Evolutionary conservation across 2,113 vertebrate species (phyloP).

Genomic region (Bujurquina vittata): DNA sequence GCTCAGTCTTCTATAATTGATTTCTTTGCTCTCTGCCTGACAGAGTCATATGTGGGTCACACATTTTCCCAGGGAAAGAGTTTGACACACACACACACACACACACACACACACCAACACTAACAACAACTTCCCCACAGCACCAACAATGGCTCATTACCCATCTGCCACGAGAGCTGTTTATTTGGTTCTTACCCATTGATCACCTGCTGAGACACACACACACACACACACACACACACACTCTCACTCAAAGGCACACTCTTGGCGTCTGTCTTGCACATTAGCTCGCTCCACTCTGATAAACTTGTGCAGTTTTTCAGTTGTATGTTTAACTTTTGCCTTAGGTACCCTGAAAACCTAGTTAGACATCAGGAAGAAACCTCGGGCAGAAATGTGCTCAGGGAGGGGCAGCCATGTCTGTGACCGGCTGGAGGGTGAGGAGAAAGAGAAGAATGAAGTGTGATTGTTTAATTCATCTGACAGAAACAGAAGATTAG

Average conservation of each 20-base stretch:
- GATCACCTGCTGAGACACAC: constrained; percentile 62
- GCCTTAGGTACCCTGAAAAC: no score
- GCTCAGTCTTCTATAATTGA: constrained; percentile 70
- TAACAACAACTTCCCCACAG: constrained; percentile 7
- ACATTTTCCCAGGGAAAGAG: constrained; percentile 57
- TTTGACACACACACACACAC: constrained; percentile 3
- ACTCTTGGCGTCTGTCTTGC: not conserved
- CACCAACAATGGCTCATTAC: constrained; percentile 64
- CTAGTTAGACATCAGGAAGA: not conserved
- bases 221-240: not conserved
- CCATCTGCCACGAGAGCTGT: constrained; percentile 59
- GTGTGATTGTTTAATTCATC: not conserved
- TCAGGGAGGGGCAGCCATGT: not conserved
- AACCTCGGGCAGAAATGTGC: not conserved
- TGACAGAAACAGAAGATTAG: no score
- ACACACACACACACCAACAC: not conserved
- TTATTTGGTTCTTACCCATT: constrained; percentile 56
- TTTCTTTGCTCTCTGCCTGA: constrained; percentile 62
- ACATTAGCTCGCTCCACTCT: constrained; percentile 5
- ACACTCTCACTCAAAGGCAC: not conserved
- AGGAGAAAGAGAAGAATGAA: not conserved
- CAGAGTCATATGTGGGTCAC: constrained; percentile 71
- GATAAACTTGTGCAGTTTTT: not conserved
- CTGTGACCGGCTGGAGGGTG: not conserved
- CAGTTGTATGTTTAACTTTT: not conserved